Base-by-base conservation (phyloP, 2,113 vertebrate genomes). In the Cyrtonyx montezumae region DNA sequence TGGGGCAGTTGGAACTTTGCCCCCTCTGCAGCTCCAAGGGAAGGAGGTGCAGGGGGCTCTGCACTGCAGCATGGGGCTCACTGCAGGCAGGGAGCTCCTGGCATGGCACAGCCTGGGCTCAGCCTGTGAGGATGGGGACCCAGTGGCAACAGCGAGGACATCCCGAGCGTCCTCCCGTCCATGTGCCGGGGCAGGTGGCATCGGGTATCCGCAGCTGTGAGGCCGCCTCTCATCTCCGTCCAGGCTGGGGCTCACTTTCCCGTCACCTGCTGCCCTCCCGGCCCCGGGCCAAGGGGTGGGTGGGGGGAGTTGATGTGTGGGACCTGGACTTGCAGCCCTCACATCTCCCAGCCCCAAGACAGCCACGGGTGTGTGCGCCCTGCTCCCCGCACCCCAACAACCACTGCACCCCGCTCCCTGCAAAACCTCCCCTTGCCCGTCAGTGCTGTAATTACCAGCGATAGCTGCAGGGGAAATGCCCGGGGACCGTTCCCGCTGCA, bases 241-340 rank as follows among this genome's bases (percentile, higher is more conserved):
- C 93, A 97, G 91, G 67, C 86, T 17, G 66, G 79, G 49, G 67
- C 87, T 96, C 71, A 16, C 87, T 89, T 96, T 94, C 94, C 66
- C 80, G 14, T 94, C 95, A 95, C 95, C 95, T 95, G 92, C 96
- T 95, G 83, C 95, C 91, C 79, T 61, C 83, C 63, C 37, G 90
- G 94, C 66, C 11, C 3, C 20, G 5, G 70, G 91, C 95, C 95
- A 96, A 94, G 85, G 28, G 61, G 84, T 61, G 42, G 5, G 4
- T 3, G 14, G 8, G 74, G 73, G 82, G 79, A 63, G 16, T 81
- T 78, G 68, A 75, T 91, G 92, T 93, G 85, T 1, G 42, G 75
- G 89, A 92, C 80, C 36, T 48, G 66, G 78, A 51, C 14, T 8
- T 84, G 82, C 37, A 93, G 78, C 91, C 86, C 23, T 23, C 90